These are phyloP conservation scores for Hemibagrus wyckioides DNA, from an alignment of 2,113 vertebrate genomes.

Conservation along the genomic window DNA sequence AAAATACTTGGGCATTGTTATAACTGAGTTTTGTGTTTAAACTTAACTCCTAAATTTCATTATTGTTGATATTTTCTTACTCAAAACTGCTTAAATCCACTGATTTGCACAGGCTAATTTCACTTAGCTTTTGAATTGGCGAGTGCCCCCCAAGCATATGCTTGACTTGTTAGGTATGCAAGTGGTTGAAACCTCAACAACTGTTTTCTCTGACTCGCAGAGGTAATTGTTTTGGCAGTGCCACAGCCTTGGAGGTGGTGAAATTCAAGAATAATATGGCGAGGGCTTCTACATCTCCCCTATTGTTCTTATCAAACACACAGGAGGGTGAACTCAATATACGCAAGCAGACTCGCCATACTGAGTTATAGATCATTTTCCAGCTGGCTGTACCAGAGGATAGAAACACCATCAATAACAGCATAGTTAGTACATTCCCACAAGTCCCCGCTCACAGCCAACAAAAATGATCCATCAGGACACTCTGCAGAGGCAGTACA, in stretches of 20 bases:
- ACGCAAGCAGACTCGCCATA: conserved; percentile 27
- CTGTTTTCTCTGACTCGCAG: conserved; percentile 29
- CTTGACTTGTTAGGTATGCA: conserved; percentile 31
- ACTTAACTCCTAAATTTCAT: neutral
- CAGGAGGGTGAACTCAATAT: conserved; percentile 21
- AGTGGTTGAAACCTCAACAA: conserved; percentile 27
- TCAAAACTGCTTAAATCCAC: conserved; percentile 2
- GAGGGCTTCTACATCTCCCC: conserved; percentile 7
- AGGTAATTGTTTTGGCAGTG: conserved; percentile 40
- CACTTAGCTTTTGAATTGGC: conserved; percentile 31
- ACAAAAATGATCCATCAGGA: conserved; percentile 42
- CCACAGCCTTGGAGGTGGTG: conserved; percentile 17
- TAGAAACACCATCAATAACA: conserved; percentile 46
- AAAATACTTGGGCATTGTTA: neutral
- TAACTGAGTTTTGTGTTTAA: neutral
- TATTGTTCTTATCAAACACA: conserved; percentile 41
- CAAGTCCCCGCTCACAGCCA: conserved; percentile 10
- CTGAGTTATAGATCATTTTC: conserved; percentile 44
- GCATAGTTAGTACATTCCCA: conserved; percentile 36
- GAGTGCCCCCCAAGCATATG: conserved; percentile 24
- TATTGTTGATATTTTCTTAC: neutral
- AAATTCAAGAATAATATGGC: conserved; percentile 41
- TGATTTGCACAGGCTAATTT: conserved; percentile 23
- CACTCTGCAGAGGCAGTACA: neutral
- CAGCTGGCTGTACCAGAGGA: conserved; percentile 38